Evolutionary conservation across 2,113 vertebrate species (phyloP).

Genomic region (Aplodontia rufa): DNA sequence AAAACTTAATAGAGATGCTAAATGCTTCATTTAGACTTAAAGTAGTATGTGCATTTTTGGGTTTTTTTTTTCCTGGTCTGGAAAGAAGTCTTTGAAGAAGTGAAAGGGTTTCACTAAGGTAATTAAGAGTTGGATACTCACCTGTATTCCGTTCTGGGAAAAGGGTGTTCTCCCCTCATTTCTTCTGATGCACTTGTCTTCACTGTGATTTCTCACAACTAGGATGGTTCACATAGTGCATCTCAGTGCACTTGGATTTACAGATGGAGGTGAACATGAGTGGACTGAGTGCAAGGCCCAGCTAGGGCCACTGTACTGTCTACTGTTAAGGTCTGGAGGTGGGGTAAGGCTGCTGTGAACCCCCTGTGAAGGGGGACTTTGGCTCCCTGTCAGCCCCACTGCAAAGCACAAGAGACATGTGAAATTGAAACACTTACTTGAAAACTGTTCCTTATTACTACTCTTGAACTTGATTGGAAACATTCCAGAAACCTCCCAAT

Average conservation of each 20-base stretch:
- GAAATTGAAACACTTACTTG: background rate
- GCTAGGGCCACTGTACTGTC: too few species aligned
- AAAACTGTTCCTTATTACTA: background rate
- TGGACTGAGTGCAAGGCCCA: too few species aligned
- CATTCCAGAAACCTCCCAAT: background rate
- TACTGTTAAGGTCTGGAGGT: background rate
- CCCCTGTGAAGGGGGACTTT: background rate
- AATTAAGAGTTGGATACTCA: background rate
- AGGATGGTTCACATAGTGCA: background rate
- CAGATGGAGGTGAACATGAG: background rate
- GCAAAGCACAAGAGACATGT: background rate
- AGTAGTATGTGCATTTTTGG: too few species aligned
- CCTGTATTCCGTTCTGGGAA: background rate
- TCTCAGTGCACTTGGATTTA: background rate
- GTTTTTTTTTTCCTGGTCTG: too few species aligned
- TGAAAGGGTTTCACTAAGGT: background rate
- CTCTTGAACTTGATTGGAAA: background rate
- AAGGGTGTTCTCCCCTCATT: background rate
- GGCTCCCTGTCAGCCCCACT: background rate
- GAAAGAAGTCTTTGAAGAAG: background rate
- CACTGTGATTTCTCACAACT: background rate
- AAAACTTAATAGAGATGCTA: background rate
- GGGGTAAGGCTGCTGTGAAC: background rate
- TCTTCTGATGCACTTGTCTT: background rate
- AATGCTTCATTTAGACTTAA: slow-evolving; percentile 10